Conservation (phyloP, 2,113 vertebrate genomes). For the Aspidoscelis tigris region DNA sequence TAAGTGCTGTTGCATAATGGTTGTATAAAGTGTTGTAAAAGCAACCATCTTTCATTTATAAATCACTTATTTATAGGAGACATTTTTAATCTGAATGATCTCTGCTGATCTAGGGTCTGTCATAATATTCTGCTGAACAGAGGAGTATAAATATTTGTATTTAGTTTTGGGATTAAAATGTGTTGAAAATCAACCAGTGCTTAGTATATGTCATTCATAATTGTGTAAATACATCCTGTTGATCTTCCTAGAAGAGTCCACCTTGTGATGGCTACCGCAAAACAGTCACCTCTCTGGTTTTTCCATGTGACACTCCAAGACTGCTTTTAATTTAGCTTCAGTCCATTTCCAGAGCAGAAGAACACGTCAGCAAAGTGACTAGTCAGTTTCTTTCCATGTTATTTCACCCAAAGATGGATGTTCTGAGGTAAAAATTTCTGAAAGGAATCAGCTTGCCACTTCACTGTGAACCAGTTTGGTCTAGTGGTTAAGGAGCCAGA, state of each 20-base stretch:
- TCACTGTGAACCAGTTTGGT: too few relatives aligned
- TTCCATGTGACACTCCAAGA: neutral
- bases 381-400: too few relatives aligned
- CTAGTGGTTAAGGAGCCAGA: too few relatives aligned
- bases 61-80: constrained; percentile 14
- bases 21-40: constrained; percentile 2
- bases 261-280: neutral
- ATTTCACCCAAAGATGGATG: too few relatives aligned
- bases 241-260: neutral
- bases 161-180: constrained; percentile 95
- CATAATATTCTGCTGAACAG: constrained; percentile 89
- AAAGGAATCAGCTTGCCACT: too few relatives aligned
- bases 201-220: constrained; percentile 92
- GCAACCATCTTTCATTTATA: neutral
- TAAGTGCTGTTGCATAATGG: neutral
- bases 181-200: constrained; percentile 95
- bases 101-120: constrained; percentile 97
- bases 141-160: constrained; percentile 90
- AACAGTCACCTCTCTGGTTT: neutral
- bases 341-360: too few relatives aligned
- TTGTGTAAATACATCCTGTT: neutral
- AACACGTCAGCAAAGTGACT: too few relatives aligned
- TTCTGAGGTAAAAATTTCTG: too few relatives aligned
- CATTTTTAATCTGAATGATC: constrained; percentile 89
- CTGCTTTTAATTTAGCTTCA: too few relatives aligned